Base-by-base conservation (phyloP, 2,888 invertebrate species). In the Artemia sinica region DNA sequence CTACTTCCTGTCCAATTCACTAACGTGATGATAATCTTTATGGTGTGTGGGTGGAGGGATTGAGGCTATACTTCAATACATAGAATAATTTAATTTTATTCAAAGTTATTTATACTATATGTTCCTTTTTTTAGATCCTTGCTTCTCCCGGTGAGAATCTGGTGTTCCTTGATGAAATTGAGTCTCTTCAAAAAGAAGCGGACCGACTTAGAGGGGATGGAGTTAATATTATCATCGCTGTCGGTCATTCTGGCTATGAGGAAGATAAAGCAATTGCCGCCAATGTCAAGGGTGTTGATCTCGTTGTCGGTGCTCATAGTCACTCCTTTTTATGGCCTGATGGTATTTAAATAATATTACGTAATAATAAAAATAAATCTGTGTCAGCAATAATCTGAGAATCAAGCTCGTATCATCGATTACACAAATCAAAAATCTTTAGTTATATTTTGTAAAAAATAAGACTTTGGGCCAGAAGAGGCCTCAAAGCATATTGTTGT, bases 281-380 rank as follows among this genome's bases (percentile, higher is more conserved):
- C 5, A 79, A 81, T 6, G 84, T 86, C 3, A 81, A 84, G 0
- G 83, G 84, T 50, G 82, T 92, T 68, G 88, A 90, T 76, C 81
- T 91, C 0, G 86, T 92, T 70, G 86, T 92, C n/a, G 91, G 91
- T 8, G 88, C 85, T 0, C 91, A 91, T 76, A 86, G 88, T 0
- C 88, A 92, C 76, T 85, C 87, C 0, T 84, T 91, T 73, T 81
- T 91, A 0, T 91, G 84, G 76, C 85, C 85, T 65, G 77, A 41
- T 72, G 70, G 50, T 12, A 18, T 67, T 13, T 65, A 13, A 14
- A 18, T 41, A 41, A 41, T 41, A 41, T 41, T 41, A 41, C 41
- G 41, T 41, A 5, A 41, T 5, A 41, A 41, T 41, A 41, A 41
- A 18, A 41, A 41, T 41, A 41, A 41, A 41, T 41, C 41, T 41